Evolutionary conservation across 2,888 invertebrate species (phyloP).

Genomic region (Trachelus stipa): DNA sequence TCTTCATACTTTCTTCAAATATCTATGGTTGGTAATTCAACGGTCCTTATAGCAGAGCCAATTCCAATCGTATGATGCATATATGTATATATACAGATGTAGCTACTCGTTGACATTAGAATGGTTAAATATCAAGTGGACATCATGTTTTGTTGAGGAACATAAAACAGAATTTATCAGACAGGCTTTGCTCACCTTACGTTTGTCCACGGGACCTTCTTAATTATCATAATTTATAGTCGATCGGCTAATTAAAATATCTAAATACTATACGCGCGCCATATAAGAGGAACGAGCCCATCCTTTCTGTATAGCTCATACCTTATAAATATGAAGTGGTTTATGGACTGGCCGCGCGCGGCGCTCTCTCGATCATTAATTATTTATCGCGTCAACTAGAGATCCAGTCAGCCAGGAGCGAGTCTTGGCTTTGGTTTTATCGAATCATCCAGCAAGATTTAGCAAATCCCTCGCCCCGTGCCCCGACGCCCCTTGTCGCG

Average conservation of each 20-base stretch:
- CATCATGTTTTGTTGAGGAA: background rate
- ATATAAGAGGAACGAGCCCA: conserved; percentile 37
- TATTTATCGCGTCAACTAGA: conserved; percentile 61
- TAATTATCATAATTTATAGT: conserved; percentile 64
- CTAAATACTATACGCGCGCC: conserved; percentile 53
- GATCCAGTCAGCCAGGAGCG: conserved; percentile 35
- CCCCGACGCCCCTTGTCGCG: background rate
- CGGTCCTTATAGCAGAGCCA: background rate
- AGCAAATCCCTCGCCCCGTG: conserved; percentile 32
- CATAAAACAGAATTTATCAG: conserved; percentile 17
- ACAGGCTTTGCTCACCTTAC: conserved; percentile 17
- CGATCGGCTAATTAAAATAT: conserved; percentile 64
- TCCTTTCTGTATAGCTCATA: conserved; percentile 35
- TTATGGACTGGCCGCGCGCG: conserved; percentile 27
- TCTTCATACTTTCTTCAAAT: background rate
- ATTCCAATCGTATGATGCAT: background rate
- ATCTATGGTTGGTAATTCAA: background rate
- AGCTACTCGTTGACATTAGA: background rate
- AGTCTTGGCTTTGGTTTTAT: conserved; percentile 20
- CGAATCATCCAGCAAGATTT: conserved; percentile 37
- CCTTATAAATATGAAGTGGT: conserved; percentile 28
- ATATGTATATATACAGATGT: background rate
- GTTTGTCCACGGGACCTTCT: conserved; percentile 24
- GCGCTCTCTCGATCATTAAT: conserved; percentile 57
- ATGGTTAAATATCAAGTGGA: background rate